Evolutionary conservation across 2,888 invertebrate genomes (phyloP).

Genomic region (Aphrophora alni): DNA sequence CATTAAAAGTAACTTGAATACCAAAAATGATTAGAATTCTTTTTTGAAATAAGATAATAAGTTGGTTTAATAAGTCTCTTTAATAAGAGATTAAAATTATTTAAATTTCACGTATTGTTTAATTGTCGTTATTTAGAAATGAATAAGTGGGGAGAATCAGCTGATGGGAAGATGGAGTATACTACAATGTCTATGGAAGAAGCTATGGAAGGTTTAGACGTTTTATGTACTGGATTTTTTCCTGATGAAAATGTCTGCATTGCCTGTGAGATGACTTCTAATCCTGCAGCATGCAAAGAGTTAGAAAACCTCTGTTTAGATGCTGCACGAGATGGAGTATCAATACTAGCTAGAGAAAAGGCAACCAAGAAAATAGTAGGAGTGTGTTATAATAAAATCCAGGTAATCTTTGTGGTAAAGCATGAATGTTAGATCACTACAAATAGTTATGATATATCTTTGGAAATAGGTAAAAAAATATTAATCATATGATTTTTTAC

Average conservation of each 20-base stretch:
- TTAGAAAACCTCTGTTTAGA: conserved; percentile 26
- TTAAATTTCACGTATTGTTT: too few species aligned
- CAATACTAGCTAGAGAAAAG: conserved; percentile 36
- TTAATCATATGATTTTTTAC: too few species aligned
- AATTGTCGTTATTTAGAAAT: too few species aligned
- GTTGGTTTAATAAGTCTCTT: too few species aligned
- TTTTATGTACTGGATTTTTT: conserved; percentile 36
- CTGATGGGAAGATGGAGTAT: conserved; percentile 31
- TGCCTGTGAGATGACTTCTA: conserved; percentile 3
- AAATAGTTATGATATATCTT: too few species aligned
- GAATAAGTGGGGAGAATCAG: conserved; percentile 33
- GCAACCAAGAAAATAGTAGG: conserved; percentile 34
- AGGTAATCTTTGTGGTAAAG: conserved; percentile 25
- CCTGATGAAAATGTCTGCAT: conserved; percentile 31
- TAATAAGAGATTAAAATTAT: too few species aligned
- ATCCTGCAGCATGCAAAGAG: conserved; percentile 35
- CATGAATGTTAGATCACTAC: too few species aligned
- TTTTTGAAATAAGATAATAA: too few species aligned
- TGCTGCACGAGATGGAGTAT: conserved; percentile 38
- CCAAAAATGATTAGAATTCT: too few species aligned
- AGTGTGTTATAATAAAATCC: conserved; percentile 41
- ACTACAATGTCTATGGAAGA: conserved; percentile 19
- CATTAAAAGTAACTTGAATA: too few species aligned
- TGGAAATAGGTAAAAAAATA: too few species aligned
- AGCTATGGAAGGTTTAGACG: conserved; percentile 17